These are phyloP conservation scores for Galeopsomyia nigrocyanea DNA, from an alignment of 2,888 invertebrate genomes.

Conservation along the genomic window DNA sequence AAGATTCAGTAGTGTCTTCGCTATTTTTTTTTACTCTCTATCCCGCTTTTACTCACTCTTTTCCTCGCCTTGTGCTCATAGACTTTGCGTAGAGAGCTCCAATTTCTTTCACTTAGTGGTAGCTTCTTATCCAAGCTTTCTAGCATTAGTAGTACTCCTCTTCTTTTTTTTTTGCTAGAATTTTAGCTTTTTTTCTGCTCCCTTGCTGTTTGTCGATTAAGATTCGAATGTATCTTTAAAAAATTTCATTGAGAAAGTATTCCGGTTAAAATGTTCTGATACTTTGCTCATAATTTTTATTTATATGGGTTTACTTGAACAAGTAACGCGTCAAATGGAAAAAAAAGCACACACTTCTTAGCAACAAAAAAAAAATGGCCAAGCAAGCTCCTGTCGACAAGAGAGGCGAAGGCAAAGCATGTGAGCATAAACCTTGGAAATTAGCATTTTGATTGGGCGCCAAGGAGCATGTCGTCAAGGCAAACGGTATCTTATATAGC, in stretches of 20 bases:
- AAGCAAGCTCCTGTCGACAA: neutral
- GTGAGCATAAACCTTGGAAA: constrained; percentile 49
- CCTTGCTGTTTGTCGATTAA: constrained; percentile 1
- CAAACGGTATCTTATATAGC: constrained; percentile 19
- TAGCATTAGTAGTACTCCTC: constrained; percentile 16
- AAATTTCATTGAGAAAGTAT: too few species aligned
- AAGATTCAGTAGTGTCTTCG: neutral
- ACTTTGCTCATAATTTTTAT: constrained; percentile 1
- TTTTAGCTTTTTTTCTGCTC: constrained; percentile 3
- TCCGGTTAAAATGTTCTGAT: too few species aligned
- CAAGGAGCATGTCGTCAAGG: constrained; percentile 48
- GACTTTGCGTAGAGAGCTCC: constrained; percentile 21
- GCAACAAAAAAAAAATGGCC: neutral
- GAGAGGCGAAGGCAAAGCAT: too few species aligned
- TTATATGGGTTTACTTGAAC: neutral
- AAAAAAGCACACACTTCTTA: neutral
- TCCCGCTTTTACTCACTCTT: constrained; percentile 1
- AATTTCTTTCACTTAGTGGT: constrained; percentile 34
- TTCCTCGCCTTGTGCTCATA: neutral
- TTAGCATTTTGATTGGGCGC: constrained; percentile 58
- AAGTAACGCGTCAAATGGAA: too few species aligned
- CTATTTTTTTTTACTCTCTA: constrained; percentile 1
- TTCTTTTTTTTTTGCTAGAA: constrained; percentile 8
- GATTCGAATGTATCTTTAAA: too few species aligned
- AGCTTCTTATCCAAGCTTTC: constrained; percentile 23